A percentile compares a stretch with the other conserved stretches of the same genome.
phyloP scores from a whole-genome alignment of 2,888 invertebrate species.

The Athrips mouffetella region DNA sequence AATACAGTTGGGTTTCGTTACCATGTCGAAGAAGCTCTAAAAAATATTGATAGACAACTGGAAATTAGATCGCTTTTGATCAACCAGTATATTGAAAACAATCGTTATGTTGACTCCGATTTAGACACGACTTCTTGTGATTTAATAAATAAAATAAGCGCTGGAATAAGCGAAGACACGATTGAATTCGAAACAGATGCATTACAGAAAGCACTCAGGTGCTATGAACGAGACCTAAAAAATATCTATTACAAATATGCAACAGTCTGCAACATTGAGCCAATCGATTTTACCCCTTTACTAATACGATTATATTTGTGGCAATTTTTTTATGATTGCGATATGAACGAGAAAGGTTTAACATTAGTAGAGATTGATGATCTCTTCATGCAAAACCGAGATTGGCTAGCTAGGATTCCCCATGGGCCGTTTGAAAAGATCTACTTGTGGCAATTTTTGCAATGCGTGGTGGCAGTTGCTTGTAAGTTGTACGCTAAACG shows the following conservation, averaged over 20 bases:
- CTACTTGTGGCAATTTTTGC: slow-evolving; percentile 81
- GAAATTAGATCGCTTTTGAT: slow-evolving; percentile 47
- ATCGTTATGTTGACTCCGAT: slow-evolving; percentile 28
- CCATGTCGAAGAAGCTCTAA: slow-evolving; percentile 60
- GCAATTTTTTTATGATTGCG: slow-evolving; percentile 80
- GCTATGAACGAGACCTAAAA: slow-evolving; percentile 66
- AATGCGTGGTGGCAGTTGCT: slow-evolving; percentile 73
- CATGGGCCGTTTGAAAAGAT: slow-evolving; percentile 80
- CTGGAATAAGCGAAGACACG: slow-evolving; percentile 29
- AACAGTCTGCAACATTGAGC: slow-evolving; percentile 57
- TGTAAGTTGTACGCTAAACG: slow-evolving; percentile 63
- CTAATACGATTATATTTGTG: slow-evolving; percentile 77
- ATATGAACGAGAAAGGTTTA: slow-evolving; percentile 65
- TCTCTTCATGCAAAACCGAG: slow-evolving; percentile 64
- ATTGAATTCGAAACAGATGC: slow-evolving; percentile 64
- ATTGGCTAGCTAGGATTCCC: slow-evolving; percentile 59
- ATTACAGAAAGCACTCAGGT: slow-evolving; percentile 61
- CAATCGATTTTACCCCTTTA: slow-evolving; percentile 56
- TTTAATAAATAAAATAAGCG: neutral
- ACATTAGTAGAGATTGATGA: slow-evolving; percentile 74
- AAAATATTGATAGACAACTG: slow-evolving; percentile 50
- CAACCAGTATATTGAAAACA: slow-evolving; percentile 49
- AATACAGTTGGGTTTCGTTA: slow-evolving; percentile 61
- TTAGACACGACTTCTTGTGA: neutral
- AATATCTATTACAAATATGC: slow-evolving; percentile 75